A percentile compares a stretch with the other conserved stretches of the same genome.
Evolutionary conservation across 37 sponge, comb jelly and placozoan species (phyloP).

Genomic region (Theonella swinhoei): DNA sequence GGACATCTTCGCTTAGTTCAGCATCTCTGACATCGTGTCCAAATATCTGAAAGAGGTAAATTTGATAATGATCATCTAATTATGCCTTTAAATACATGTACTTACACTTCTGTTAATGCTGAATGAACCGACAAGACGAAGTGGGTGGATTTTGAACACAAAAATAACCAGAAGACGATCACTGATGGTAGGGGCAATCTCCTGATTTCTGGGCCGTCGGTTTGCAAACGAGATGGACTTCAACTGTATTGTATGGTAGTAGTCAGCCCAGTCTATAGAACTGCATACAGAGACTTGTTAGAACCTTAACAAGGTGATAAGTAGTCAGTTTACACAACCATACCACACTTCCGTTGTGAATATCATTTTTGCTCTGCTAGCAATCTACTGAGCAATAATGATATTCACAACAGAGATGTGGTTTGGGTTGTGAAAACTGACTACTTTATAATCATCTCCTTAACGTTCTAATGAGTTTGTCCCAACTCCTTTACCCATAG

Average conservation of each 20-base stretch:
- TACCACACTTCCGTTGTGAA: too few relatives aligned
- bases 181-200: not conserved
- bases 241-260: constrained; percentile 55
- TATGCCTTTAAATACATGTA: not conserved
- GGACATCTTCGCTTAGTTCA: constrained; percentile 39
- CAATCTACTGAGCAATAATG: too few relatives aligned
- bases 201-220: not conserved
- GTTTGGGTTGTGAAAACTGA: too few relatives aligned
- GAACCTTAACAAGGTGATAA: too few relatives aligned
- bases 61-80: not conserved
- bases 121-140: constrained; percentile 42
- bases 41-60: constrained; percentile 55
- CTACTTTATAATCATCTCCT: too few relatives aligned
- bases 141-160: constrained; percentile 70
- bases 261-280: constrained; percentile 74
- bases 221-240: constrained; percentile 29
- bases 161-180: constrained; percentile 22
- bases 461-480: too few relatives aligned
- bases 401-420: too few relatives aligned
- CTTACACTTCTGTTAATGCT: constrained; percentile 49
- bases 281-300: too few relatives aligned
- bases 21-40: constrained; percentile 65
- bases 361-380: too few relatives aligned
- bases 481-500: too few relatives aligned
- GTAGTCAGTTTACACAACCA: too few relatives aligned